Evolutionary conservation across 2,113 vertebrate species (phyloP).

Genomic region (Vicugna pacos): DNA sequence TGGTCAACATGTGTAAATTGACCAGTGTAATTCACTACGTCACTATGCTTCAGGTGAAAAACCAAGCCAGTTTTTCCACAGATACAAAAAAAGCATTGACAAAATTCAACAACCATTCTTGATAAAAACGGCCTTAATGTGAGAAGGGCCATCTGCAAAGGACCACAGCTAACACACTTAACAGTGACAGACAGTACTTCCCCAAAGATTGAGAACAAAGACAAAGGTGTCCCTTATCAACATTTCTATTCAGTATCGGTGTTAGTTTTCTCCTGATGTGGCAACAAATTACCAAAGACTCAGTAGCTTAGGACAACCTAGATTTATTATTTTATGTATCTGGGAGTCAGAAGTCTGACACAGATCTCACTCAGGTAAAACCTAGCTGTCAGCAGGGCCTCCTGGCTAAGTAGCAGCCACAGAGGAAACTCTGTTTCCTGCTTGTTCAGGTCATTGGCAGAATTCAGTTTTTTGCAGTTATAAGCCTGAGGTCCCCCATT

Average conservation of each 20-base stretch:
- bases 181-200: background rate
- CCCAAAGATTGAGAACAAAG: background rate
- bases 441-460: background rate
- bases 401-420: too few species aligned
- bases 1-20: background rate
- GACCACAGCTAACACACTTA: background rate
- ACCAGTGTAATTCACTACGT: background rate
- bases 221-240: background rate
- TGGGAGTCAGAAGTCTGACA: background rate
- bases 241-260: background rate
- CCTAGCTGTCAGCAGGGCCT: background rate
- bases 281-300: background rate
- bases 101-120: background rate
- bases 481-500: too few species aligned
- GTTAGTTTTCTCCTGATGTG: background rate
- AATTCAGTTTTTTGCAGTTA: background rate
- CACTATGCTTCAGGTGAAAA: background rate
- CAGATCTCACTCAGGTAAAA: background rate
- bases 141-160: background rate
- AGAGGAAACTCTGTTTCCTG: background rate
- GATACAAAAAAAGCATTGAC: background rate
- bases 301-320: fast-evolving
- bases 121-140: background rate
- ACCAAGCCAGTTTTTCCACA: background rate
- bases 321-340: background rate